A percentile compares a stretch with the other conserved stretches of the same genome.
These are phyloP conservation scores for Illadopsis cleaveri DNA, from an alignment of 2,113 vertebrate genomes.

Conservation along the genomic window DNA sequence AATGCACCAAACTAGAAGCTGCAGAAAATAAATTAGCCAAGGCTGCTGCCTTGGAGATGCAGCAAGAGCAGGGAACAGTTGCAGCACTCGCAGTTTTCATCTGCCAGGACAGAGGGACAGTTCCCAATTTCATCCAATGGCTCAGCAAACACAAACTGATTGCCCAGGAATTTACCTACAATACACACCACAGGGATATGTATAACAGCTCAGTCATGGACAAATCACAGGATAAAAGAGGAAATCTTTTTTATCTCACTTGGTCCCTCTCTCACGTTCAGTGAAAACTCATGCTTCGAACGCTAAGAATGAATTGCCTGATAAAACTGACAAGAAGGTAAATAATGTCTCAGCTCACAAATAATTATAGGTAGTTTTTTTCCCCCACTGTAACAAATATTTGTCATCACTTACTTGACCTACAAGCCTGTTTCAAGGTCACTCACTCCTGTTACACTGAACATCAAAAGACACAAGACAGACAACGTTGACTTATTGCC, in stretches of 20 bases:
- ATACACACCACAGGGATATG: rapidly evolving
- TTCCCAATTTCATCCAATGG: background rate
- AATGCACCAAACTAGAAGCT: background rate
- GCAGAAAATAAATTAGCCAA: background rate
- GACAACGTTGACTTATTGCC: rapidly evolving
- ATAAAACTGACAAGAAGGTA: background rate
- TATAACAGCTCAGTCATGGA: rapidly evolving
- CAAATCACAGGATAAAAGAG: background rate
- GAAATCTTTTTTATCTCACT: no score
- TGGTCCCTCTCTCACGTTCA: rapidly evolving
- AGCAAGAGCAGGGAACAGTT: background rate
- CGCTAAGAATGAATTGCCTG: background rate
- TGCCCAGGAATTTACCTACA: background rate
- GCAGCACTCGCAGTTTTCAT: background rate
- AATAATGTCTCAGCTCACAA: background rate
- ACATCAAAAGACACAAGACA: background rate
- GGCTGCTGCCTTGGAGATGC: background rate
- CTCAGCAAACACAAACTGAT: background rate
- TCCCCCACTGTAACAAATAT: rapidly evolving
- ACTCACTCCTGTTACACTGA: background rate
- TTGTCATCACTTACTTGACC: background rate
- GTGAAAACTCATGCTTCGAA: rapidly evolving
- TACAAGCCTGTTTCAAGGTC: background rate
- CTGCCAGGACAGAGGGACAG: background rate
- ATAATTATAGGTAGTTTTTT: background rate